These are phyloP conservation scores for Pimephales promelas DNA, from an alignment of 2,113 vertebrate genomes.

Conservation along the genomic window DNA sequence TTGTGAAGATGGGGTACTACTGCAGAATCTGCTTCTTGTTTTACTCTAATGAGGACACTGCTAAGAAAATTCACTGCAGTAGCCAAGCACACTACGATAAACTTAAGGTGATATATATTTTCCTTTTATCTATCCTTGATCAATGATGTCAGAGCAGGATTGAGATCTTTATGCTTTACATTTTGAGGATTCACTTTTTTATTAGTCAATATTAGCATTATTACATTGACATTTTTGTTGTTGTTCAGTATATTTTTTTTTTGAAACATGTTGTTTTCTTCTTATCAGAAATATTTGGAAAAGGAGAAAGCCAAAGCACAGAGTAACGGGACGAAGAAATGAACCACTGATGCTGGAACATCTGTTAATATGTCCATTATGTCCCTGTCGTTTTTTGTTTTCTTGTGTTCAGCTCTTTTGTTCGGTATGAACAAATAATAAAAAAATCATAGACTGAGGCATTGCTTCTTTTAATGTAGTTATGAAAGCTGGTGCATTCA, in stretches of 20 bases:
- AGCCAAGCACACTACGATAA: conserved; percentile 94
- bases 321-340: conserved; percentile 61
- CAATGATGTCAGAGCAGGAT: background rate
- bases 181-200: background rate
- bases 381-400: conserved; percentile 2
- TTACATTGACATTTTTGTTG: background rate
- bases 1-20: conserved; percentile 97
- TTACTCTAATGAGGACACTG: conserved; percentile 94
- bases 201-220: background rate
- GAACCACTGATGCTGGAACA: background rate
- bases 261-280: conserved; percentile 4
- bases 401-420: background rate
- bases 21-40: conserved; percentile 97
- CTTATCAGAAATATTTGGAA: conserved; percentile 74
- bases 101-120: conserved; percentile 82
- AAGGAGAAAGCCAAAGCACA: conserved; percentile 67
- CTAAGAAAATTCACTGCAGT: conserved; percentile 95
- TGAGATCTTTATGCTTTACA: background rate
- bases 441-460: background rate
- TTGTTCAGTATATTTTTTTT: background rate
- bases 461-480: conserved; percentile 13
- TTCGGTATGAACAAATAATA: background rate
- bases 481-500: background rate
- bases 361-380: conserved; percentile 5
- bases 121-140: background rate